Conservation (phyloP, 53 echinoderm and acorn worm species). For the Actinopyga echinites region DNA sequence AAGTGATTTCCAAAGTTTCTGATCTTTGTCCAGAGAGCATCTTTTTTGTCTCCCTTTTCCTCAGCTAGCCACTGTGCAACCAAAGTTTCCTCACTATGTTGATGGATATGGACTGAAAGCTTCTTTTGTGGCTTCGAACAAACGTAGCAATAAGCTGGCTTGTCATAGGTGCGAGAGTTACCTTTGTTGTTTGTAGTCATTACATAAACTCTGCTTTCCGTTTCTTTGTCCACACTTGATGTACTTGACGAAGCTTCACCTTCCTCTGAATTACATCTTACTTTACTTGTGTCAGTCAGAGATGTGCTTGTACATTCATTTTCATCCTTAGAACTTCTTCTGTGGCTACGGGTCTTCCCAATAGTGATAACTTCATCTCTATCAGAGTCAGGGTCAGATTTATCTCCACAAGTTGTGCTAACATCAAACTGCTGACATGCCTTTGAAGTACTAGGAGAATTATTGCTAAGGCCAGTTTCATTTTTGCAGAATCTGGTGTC, state of each 20-base stretch:
- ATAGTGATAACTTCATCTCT: too few species aligned
- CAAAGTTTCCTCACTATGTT: constrained; percentile 26
- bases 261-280: neutral
- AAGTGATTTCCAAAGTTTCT: constrained; percentile 55
- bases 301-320: too few species aligned
- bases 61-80: constrained; percentile 37
- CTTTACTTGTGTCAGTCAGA: too few species aligned
- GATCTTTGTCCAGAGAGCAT: constrained; percentile 49
- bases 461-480: too few species aligned
- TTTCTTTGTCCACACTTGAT: too few species aligned
- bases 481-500: too few species aligned
- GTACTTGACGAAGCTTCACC: neutral
- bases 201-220: neutral
- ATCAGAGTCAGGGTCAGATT: too few species aligned
- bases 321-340: too few species aligned
- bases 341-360: too few species aligned
- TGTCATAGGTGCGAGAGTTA: constrained; percentile 30
- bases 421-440: too few species aligned
- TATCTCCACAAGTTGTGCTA: too few species aligned
- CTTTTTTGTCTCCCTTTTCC: constrained; percentile 14
- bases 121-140: constrained; percentile 44
- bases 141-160: constrained; percentile 45
- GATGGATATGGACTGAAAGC: constrained; percentile 27
- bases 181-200: constrained; percentile 26
- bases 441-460: too few species aligned